Conservation (phyloP, 2,113 vertebrate genomes). For the Perca schrenkii region DNA sequence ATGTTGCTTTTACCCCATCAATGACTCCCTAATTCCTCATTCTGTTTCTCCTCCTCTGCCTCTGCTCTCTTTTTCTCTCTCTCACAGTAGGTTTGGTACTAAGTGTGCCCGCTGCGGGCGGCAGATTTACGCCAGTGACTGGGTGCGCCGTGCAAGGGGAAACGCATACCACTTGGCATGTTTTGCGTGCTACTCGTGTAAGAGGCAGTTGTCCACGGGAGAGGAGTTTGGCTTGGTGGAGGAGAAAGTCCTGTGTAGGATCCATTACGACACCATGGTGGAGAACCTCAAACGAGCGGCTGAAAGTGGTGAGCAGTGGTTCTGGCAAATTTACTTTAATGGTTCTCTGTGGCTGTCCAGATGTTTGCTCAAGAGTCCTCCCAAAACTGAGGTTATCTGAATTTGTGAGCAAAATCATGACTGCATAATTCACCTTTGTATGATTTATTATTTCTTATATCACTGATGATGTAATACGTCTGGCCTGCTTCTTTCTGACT, state of each 20-base stretch:
- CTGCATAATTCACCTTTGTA: background rate
- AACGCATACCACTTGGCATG: conserved; percentile 98
- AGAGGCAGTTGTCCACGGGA: conserved; percentile 96
- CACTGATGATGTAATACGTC: background rate
- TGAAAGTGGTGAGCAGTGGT: conserved; percentile 88
- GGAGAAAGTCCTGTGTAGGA: conserved; percentile 97
- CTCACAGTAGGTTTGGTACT: conserved; percentile 96
- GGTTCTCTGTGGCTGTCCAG: conserved; percentile 17
- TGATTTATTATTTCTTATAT: background rate
- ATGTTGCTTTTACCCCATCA: conserved; percentile 10
- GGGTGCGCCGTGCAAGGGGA: conserved; percentile 95
- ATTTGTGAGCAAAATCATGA: background rate
- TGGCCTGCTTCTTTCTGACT: background rate
- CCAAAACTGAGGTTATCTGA: conserved; percentile 4
- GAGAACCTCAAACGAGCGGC: conserved; percentile 97
- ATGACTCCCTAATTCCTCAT: conserved; percentile 28
- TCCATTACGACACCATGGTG: conserved; percentile 98
- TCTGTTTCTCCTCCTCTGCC: conserved; percentile 23
- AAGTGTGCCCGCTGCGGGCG: conserved; percentile 96
- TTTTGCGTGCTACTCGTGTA: conserved; percentile 98
- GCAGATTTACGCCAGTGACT: conserved; percentile 98
- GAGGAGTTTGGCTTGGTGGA: conserved; percentile 98
- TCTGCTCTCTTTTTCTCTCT: conserved; percentile 60
- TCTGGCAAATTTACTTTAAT: conserved; percentile 4
- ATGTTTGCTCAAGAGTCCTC: conserved; percentile 16